A percentile compares a stretch with the other conserved stretches of the same genome.
phyloP scores from a whole-genome alignment of 2,797 vertebrate species.

The Acanthurus lineatus region DNA sequence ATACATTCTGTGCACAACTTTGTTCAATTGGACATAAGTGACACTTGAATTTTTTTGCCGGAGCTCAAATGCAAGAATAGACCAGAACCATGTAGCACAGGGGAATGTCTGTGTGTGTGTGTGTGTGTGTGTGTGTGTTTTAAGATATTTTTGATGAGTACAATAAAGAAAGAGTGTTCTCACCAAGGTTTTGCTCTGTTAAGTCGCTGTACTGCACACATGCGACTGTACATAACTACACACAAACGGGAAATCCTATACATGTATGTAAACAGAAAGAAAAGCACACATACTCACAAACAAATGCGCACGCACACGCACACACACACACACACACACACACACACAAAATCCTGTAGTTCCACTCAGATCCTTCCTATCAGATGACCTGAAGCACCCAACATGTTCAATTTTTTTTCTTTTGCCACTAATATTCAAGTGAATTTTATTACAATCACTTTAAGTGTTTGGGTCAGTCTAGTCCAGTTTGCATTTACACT shows the following conservation, averaged over 20 bases:
- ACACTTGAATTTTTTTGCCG: slow-evolving; percentile 25
- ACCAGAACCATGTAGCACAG: slow-evolving; percentile 17
- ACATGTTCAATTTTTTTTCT: not conserved
- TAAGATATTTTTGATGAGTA: slow-evolving; percentile 41
- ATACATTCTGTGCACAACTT: not conserved
- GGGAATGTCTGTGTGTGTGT: slow-evolving; percentile 32
- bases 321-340: not conserved
- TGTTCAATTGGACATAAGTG: slow-evolving; percentile 17
- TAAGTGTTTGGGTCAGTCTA: too few species aligned
- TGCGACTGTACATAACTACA: slow-evolving; percentile 13
- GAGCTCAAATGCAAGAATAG: slow-evolving; percentile 4
- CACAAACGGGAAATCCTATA: not conserved
- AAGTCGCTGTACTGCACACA: slow-evolving; percentile 35
- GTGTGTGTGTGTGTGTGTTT: too few species aligned
- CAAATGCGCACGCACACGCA: slow-evolving; percentile 10
- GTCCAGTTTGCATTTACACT: too few species aligned
- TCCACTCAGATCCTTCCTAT: too few species aligned
- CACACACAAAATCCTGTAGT: not conserved
- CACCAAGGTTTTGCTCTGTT: slow-evolving; percentile 15
- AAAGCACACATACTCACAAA: too few species aligned
- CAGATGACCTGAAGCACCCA: too few species aligned
- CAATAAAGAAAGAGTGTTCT: slow-evolving; percentile 45
- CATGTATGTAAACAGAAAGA: not conserved
- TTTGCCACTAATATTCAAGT: too few species aligned
- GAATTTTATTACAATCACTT: too few species aligned